phyloP scores from a whole-genome alignment of 64 coral and sea anemone species.

The Actinia equina region DNA sequence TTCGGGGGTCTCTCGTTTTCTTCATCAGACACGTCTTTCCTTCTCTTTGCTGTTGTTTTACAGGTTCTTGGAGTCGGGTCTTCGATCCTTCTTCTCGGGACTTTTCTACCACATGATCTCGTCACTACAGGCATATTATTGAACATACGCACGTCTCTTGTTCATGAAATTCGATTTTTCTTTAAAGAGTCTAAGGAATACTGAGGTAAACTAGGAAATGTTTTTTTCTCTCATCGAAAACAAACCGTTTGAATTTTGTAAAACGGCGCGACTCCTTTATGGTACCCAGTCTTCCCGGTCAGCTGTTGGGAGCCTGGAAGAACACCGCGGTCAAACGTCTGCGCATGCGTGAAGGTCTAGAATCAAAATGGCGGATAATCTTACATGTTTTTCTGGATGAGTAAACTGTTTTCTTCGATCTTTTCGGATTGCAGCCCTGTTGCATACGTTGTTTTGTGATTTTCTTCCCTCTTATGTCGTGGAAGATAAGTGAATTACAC shows the following conservation, averaged over 20 bases:
- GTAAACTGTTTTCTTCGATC: too few relatives aligned
- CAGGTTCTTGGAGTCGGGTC: slow-evolving; percentile 32
- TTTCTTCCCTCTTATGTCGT: too few relatives aligned
- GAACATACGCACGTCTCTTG: not conserved
- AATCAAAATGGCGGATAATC: too few relatives aligned
- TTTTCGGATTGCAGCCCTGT: too few relatives aligned
- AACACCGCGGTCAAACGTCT: too few relatives aligned
- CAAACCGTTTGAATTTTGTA: slow-evolving; percentile 26
- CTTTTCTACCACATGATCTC: slow-evolving; percentile 40
- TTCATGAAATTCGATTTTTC: not conserved
- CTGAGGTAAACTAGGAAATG: not conserved
- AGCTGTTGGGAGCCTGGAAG: not conserved
- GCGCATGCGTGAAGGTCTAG: too few relatives aligned
- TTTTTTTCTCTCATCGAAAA: not conserved
- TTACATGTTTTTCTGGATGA: too few relatives aligned
- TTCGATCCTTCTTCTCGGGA: slow-evolving; percentile 29
- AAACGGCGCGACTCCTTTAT: slow-evolving; percentile 1
- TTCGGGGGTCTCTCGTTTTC: not conserved
- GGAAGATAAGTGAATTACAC: too few relatives aligned
- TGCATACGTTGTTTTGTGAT: too few relatives aligned
- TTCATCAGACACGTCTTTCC: not conserved
- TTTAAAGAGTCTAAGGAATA: not conserved
- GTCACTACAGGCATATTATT: slow-evolving; percentile 52
- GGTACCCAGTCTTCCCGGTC: not conserved
- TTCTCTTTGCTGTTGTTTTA: not conserved